Evolutionary conservation across 64 coral and sea anemone genomes (phyloP).

Genomic region (Stichodactyla helianthus): DNA sequence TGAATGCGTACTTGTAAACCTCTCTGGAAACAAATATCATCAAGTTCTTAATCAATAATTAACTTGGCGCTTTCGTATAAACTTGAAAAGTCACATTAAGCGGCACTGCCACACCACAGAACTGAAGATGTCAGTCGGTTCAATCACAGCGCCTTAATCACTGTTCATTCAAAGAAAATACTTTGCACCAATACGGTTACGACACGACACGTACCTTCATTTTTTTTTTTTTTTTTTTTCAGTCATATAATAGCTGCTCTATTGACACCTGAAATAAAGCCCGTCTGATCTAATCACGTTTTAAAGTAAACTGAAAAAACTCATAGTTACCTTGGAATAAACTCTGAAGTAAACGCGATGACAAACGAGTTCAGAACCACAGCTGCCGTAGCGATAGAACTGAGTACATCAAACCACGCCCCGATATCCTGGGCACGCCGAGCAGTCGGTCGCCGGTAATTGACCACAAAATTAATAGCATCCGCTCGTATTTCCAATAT

Average conservation of each 20-base stretch:
- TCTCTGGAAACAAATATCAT: not conserved
- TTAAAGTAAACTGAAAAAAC: not conserved
- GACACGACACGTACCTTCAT: too few relatives aligned
- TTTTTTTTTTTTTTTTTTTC: too few relatives aligned
- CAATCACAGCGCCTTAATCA: too few relatives aligned
- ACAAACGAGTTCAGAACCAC: constrained; percentile 75
- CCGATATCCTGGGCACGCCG: constrained; percentile 65
- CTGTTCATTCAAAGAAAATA: too few relatives aligned
- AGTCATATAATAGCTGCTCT: too few relatives aligned
- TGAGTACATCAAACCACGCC: constrained; percentile 62
- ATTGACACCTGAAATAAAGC: too few relatives aligned
- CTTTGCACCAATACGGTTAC: too few relatives aligned
- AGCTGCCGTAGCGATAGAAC: constrained; percentile 33
- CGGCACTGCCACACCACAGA: too few relatives aligned
- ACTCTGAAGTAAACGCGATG: constrained; percentile 79
- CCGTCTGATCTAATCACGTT: too few relatives aligned
- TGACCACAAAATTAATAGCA: constrained; percentile 67
- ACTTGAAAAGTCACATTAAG: too few relatives aligned
- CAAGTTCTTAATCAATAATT: not conserved
- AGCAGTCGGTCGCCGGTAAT: constrained; percentile 53
- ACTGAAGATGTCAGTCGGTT: too few relatives aligned
- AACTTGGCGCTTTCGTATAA: too few relatives aligned
- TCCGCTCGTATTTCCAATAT: constrained; percentile 74
- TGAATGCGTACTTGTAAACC: not conserved
- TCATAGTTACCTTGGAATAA: constrained; percentile 52